Percentiles rank a stretch among this genome's conserved stretches.
These are phyloP conservation scores for Malacosoma neustria DNA, from an alignment of 2,888 invertebrate genomes.

Conservation along the genomic window DNA sequence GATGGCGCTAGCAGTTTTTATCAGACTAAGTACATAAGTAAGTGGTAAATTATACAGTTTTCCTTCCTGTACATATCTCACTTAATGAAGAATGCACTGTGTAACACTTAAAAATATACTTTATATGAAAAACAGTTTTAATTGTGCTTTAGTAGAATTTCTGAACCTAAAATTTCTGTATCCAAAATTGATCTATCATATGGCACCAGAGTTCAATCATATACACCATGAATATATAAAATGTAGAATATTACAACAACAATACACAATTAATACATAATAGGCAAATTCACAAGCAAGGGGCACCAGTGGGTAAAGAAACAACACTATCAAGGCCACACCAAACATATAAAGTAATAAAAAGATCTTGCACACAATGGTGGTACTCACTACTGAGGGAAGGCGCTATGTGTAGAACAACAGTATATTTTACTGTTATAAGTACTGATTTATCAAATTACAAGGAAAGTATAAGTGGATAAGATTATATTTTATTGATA, in stretches of 20 bases:
- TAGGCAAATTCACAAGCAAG: constrained; percentile 8
- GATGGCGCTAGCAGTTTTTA: constrained; percentile 25
- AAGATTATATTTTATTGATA: background rate
- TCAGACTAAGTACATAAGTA: background rate
- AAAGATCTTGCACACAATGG: background rate
- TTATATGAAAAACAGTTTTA: no score
- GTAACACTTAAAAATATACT: no score
- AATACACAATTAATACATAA: no score
- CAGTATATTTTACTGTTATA: background rate
- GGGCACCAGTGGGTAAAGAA: constrained; percentile 16
- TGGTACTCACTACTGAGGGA: background rate
- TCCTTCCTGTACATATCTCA: background rate
- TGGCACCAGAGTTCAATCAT: no score
- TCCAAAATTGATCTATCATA: no score
- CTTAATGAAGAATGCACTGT: no score
- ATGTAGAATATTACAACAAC: no score
- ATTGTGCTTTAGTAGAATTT: no score
- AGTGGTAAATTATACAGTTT: background rate
- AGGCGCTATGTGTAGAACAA: background rate
- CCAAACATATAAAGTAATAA: background rate
- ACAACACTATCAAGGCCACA: constrained; percentile 3
- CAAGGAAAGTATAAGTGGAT: background rate
- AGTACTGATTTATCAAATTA: background rate
- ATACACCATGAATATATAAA: no score
- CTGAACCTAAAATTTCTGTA: no score